Evolutionary conservation across 1,140 invertebrate genomes (phyloP).

Genomic region (Dendrolimus punctatus): DNA sequence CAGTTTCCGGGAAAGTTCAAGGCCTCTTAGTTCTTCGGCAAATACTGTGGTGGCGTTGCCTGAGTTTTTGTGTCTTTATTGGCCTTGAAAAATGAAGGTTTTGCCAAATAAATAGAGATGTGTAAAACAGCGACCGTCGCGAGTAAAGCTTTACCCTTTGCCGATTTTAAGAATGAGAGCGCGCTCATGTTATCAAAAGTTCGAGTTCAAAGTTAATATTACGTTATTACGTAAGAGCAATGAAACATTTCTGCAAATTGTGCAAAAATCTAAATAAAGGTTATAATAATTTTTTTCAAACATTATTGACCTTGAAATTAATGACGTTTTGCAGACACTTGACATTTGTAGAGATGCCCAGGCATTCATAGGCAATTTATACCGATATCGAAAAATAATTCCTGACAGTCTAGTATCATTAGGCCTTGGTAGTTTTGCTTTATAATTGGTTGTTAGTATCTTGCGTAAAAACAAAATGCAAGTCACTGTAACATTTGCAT

Average conservation of each 20-base stretch:
- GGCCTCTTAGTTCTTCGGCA: slow-evolving; percentile 41
- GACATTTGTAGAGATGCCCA: too few species aligned
- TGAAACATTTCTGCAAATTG: slow-evolving; percentile 2
- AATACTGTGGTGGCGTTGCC: slow-evolving; percentile 45
- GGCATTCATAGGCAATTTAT: too few species aligned
- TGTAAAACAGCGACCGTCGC: slow-evolving; percentile 51
- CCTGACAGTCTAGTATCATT: too few species aligned
- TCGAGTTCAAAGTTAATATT: slow-evolving; percentile 4
- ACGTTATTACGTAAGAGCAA: slow-evolving; percentile 3
- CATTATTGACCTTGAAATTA: too few species aligned
- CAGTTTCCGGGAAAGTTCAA: slow-evolving; percentile 23
- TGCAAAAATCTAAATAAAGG: background rate
- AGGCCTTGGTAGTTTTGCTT: too few species aligned
- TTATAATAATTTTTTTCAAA: background rate
- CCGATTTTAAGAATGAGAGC: slow-evolving; percentile 49
- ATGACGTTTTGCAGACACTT: too few species aligned
- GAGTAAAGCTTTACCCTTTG: slow-evolving; percentile 54
- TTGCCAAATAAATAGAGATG: slow-evolving; percentile 51
- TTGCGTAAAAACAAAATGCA: too few species aligned
- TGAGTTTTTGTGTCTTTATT: slow-evolving; percentile 27
- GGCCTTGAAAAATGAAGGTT: slow-evolving; percentile 57
- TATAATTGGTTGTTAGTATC: too few species aligned
- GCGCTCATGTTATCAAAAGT: slow-evolving; percentile 24
- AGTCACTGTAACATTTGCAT: too few species aligned
- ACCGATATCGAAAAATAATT: too few species aligned